Evolutionary conservation across 1,140 invertebrate species (phyloP).

Genomic region (Heliconius himera): DNA sequence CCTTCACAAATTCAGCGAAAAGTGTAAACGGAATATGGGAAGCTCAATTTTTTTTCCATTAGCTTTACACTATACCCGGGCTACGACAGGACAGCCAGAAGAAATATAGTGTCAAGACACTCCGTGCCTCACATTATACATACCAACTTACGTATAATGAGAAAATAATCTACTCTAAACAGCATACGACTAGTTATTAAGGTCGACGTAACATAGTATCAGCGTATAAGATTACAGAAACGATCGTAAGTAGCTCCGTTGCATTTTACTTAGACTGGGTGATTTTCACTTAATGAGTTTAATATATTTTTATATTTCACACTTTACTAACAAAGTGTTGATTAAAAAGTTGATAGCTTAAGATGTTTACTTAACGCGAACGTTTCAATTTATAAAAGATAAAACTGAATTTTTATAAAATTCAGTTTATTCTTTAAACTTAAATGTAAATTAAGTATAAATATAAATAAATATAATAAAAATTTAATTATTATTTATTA

Average conservation of each 20-base stretch:
- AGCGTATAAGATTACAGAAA: background rate
- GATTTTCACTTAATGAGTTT: constrained; percentile 9
- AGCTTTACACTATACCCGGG: too few relatives aligned
- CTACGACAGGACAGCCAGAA: too few relatives aligned
- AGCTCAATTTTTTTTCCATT: too few relatives aligned
- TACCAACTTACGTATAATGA: background rate
- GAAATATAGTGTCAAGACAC: background rate
- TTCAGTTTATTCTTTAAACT: too few relatives aligned
- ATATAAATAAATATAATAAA: too few relatives aligned
- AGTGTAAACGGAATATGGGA: too few relatives aligned
- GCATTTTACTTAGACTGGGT: constrained; percentile 1
- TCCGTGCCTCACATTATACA: background rate
- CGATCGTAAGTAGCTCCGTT: background rate
- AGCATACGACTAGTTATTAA: background rate
- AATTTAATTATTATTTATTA: too few relatives aligned
- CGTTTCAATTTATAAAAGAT: background rate
- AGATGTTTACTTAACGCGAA: background rate
- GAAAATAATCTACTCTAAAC: constrained; percentile 6
- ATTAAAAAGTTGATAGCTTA: constrained; percentile 1
- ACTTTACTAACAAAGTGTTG: background rate
- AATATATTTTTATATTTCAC: constrained; percentile 11
- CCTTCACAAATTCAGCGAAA: too few relatives aligned
- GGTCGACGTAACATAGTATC: constrained; percentile 1
- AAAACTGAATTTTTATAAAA: too few relatives aligned
- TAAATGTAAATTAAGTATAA: background rate